These are phyloP conservation scores for Sebastes steindachneri DNA, from an alignment of 2,797 vertebrate genomes.

Conservation along the genomic window DNA sequence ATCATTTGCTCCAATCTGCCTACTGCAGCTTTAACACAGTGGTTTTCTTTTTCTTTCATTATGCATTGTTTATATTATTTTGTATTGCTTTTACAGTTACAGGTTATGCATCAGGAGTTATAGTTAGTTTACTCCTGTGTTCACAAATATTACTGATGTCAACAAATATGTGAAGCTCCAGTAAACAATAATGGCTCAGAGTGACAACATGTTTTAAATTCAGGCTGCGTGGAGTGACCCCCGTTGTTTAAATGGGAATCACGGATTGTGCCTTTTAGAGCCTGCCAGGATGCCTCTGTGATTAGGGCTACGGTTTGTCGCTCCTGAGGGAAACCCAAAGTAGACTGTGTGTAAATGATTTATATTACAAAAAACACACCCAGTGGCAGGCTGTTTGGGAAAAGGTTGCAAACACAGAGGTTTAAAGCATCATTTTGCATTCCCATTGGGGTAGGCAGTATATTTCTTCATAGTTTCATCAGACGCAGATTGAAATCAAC, in stretches of 20 bases:
- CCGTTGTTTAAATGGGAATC: constrained; percentile 19
- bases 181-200: background rate
- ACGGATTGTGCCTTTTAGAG: constrained; percentile 18
- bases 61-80: background rate
- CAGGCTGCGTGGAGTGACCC: background rate
- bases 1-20: too few species aligned
- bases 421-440: constrained; percentile 41
- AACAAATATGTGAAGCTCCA: background rate
- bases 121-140: background rate
- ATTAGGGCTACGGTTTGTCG: constrained; percentile 40
- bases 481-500: constrained; percentile 63
- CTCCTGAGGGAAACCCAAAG: constrained; percentile 50
- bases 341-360: constrained; percentile 51
- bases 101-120: background rate
- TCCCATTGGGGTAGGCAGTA: constrained; percentile 20
- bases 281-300: constrained; percentile 25
- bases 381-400: constrained; percentile 24
- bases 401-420: constrained; percentile 43
- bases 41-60: background rate
- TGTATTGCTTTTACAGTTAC: background rate
- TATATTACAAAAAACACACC: constrained; percentile 49
- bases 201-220: constrained; percentile 7
- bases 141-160: background rate
- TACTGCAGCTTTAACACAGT: background rate
- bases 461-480: constrained; percentile 73